Evolutionary conservation across 2,888 invertebrate genomes (phyloP).

Genomic region (Drepanosiphum platanoidis): DNA sequence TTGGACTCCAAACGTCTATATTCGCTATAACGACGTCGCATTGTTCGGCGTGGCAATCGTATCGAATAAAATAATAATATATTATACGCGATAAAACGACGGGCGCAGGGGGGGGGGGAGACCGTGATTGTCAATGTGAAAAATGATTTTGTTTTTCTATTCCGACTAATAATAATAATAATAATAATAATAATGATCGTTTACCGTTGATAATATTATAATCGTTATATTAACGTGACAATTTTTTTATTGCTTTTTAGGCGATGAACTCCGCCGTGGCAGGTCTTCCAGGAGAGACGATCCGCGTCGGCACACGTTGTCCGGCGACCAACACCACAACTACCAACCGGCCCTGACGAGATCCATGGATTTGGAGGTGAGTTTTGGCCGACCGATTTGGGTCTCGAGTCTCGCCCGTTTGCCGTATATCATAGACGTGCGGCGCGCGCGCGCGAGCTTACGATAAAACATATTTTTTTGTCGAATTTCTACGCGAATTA

Average conservation of each 20-base stretch:
- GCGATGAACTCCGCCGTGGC: slow-evolving; percentile 64
- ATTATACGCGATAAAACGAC: too few relatives aligned
- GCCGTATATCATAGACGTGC: background rate
- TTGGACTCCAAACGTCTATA: background rate
- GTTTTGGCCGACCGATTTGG: slow-evolving; percentile 63
- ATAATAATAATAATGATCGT: background rate
- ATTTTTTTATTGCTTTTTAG: slow-evolving; percentile 49
- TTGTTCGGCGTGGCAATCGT: background rate
- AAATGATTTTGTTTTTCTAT: background rate
- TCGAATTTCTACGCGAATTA: too few relatives aligned
- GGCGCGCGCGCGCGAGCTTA: background rate
- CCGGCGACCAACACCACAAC: slow-evolving; percentile 79
- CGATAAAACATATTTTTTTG: too few relatives aligned
- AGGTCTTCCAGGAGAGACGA: slow-evolving; percentile 73
- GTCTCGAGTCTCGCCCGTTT: slow-evolving; percentile 5
- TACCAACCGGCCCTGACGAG: slow-evolving; percentile 72
- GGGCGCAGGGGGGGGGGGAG: too few relatives aligned
- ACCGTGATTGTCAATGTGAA: background rate
- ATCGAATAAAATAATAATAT: background rate
- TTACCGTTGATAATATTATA: background rate
- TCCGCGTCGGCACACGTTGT: slow-evolving; percentile 83
- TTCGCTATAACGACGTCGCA: background rate
- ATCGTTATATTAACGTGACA: too few relatives aligned
- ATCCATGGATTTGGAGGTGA: slow-evolving; percentile 83
- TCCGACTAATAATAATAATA: background rate